phyloP scores from a whole-genome alignment of 2,888 invertebrate genomes.

The Agrotis ipsilon region DNA sequence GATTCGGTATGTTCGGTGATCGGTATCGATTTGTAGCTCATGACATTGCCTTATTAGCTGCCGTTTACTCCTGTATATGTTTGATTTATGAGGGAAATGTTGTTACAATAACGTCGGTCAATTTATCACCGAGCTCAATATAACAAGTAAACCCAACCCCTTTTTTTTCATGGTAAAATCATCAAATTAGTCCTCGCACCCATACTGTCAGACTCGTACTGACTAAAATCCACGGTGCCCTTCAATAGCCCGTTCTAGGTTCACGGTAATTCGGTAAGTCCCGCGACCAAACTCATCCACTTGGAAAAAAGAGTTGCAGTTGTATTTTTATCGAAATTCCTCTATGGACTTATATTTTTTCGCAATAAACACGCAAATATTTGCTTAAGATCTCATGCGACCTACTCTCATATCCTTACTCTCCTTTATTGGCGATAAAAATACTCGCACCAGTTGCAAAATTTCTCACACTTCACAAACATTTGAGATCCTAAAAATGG shows the following conservation, averaged over 20 bases:
- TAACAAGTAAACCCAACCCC: not conserved
- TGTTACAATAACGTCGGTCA: not conserved
- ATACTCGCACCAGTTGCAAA: slow-evolving; percentile 30
- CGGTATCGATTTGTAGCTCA: not conserved
- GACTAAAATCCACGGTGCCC: too few species aligned
- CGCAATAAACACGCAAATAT: too few species aligned
- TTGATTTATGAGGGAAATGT: slow-evolving; percentile 14
- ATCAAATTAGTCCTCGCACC: too few species aligned
- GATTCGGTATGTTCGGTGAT: not conserved
- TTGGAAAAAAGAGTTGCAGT: not conserved
- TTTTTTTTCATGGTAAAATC: too few species aligned
- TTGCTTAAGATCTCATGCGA: not conserved
- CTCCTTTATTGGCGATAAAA: slow-evolving; percentile 25
- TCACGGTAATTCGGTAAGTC: too few species aligned
- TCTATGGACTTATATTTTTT: too few species aligned
- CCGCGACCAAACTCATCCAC: too few species aligned
- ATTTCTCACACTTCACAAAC: slow-evolving; percentile 47
- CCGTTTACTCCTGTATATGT: not conserved
- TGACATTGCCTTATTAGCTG: not conserved
- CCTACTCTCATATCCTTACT: not conserved
- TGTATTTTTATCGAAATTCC: not conserved
- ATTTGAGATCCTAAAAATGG: slow-evolving; percentile 44
- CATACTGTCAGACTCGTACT: too few species aligned
- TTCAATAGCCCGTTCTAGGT: too few species aligned
- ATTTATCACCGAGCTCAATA: not conserved